These are phyloP conservation scores for Pan troglodytes DNA, from an alignment of 2,113 vertebrate species.

Conservation along the genomic window NHGRI_mPanTro3-v2.1_pri NC_072403.2:80633001-80633500, in stretches of 20 bases:
- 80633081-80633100: background rate
- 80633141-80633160: background rate
- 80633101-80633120: background rate
- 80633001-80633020: background rate
- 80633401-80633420: background rate
- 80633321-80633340: background rate
- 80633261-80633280: background rate
- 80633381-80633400: background rate
- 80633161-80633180: background rate
- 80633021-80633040: background rate
- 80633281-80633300: background rate
- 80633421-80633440: background rate
- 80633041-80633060: background rate
- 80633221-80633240: background rate
- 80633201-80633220: conserved; percentile 1
- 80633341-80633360: background rate
- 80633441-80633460: background rate
- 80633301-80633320: background rate
- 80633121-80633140: background rate
- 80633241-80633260: background rate
- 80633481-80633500: background rate
- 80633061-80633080: background rate
- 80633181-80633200: background rate
- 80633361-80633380: background rate
- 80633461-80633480: background rate